Evolutionary conservation across 2,113 vertebrate genomes (phyloP).

Genomic region (Sphyrna mokarran): DNA sequence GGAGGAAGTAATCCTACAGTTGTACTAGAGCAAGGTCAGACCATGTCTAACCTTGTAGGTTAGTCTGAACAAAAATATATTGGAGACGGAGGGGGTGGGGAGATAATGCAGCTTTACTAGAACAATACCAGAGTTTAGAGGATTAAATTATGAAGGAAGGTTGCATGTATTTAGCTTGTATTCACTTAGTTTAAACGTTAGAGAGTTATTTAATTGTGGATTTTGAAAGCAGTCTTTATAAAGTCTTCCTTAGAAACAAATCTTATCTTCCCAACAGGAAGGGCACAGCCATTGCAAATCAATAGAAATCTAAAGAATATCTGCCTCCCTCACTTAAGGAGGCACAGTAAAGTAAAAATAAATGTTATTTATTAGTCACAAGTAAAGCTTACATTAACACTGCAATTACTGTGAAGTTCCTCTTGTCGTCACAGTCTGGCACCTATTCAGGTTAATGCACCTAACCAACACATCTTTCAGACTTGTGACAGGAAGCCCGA

Average conservation of each 20-base stretch:
- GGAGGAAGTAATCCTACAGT: background rate
- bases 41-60: background rate
- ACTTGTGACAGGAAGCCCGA: too few species aligned
- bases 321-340: background rate
- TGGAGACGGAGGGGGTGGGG: background rate
- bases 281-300: background rate
- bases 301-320: background rate
- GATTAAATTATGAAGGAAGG: background rate
- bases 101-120: background rate
- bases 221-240: background rate
- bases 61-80: background rate
- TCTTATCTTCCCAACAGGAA: background rate
- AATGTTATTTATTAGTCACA: too few species aligned
- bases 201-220: background rate
- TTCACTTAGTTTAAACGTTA: background rate
- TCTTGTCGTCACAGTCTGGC: too few species aligned
- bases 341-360: too few species aligned
- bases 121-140: background rate
- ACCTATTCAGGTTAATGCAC: too few species aligned
- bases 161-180: background rate
- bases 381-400: too few species aligned
- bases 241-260: background rate
- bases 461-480: too few species aligned
- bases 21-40: background rate
- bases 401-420: too few species aligned